These are phyloP conservation scores for Loxodonta africana DNA, from an alignment of 2,113 vertebrate species.

Conservation along the genomic window DNA sequence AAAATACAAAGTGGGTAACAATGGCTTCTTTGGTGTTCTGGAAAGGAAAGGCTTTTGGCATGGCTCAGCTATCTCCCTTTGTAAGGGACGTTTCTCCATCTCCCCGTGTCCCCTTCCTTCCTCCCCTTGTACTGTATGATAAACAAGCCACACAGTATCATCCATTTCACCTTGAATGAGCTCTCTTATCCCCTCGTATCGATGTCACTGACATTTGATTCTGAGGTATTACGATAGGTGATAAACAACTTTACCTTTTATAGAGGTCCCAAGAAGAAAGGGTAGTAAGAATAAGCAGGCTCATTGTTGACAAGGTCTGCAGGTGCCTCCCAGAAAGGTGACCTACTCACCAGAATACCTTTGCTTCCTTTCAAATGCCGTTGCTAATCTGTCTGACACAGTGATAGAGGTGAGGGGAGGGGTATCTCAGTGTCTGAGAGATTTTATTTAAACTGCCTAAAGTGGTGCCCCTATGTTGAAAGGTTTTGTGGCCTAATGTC, in stretches of 20 bases:
- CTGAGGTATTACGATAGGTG: neutral
- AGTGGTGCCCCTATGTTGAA: neutral
- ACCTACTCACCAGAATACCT: neutral
- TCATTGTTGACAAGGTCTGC: constrained; percentile 27
- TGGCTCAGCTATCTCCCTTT: neutral
- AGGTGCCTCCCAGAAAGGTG: neutral
- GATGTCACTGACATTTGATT: constrained; percentile 70
- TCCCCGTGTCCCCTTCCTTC: constrained; percentile 56
- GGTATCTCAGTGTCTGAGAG: neutral
- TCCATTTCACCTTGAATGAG: constrained; percentile 73
- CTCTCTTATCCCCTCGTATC: constrained; percentile 63
- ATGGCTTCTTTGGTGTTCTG: constrained; percentile 69
- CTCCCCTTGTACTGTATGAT: neutral
- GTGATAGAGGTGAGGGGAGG: neutral
- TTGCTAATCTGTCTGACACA: neutral
- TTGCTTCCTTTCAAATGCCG: neutral
- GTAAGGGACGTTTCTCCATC: neutral
- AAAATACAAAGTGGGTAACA: constrained; percentile 51
- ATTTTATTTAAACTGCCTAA: neutral
- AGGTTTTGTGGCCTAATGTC: constrained; percentile 38
- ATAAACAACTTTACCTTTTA: constrained; percentile 37
- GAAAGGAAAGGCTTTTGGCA: constrained; percentile 18
- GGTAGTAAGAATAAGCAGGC: constrained; percentile 40
- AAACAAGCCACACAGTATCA: neutral
- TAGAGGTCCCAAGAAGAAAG: constrained; percentile 1